Evolutionary conservation across 2,797 vertebrate genomes (phyloP), one percentile per base, ranked within the genome.

Genomic region (Epinephelus malabaricus): DNA sequence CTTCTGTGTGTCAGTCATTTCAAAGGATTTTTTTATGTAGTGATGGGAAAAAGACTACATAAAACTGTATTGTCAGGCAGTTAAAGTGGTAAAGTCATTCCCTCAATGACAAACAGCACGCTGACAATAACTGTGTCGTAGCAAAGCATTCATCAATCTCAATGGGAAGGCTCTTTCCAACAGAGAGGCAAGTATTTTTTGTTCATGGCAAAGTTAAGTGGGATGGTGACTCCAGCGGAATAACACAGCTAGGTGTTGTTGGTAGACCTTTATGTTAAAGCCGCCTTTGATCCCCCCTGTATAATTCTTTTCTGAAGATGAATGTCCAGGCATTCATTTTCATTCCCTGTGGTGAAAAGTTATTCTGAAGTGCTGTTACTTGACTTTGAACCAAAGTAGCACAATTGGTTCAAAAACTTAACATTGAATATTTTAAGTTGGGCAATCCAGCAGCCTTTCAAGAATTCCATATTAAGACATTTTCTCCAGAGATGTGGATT

Each of bases 401-500:
- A 86, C 85, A 88, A 86, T 83, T 62, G 34, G 81, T 85, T 90
- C 76, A 86, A 81, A 90, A 90, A 89, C 88, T 76, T 90, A 88
- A 92, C 87, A 82, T 88, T 87, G 79, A 91, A 90, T 92, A 87
- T 93, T 90, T 90, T 86, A 92, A 93, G 18, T 90, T 88, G 73
- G 87, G 81, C 79, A 91, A 86, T 92, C 74, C 75, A 19, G 25
- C 74, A 82, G 86, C 75, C 86, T 88, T 92, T 91, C 82, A 93
- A 88, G 83, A 92, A 91, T 86, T 89, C 67, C 71, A 84, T 89
- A 92, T 91, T 88, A 92, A 91, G 86, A 82, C 78, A 68, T 89
- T 90, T 86, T 89, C 88, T 90, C 87, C 78, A 86, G 90, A 92
- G 93, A 91, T 86, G 71, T 67, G 85, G 88, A 91, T 94, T 93